A percentile compares a stretch with the other conserved stretches of the same genome.
These are phyloP conservation scores for Hydrochoerus hydrochaeris DNA, from an alignment of 2,113 vertebrate species.

Conservation along the genomic window DNA sequence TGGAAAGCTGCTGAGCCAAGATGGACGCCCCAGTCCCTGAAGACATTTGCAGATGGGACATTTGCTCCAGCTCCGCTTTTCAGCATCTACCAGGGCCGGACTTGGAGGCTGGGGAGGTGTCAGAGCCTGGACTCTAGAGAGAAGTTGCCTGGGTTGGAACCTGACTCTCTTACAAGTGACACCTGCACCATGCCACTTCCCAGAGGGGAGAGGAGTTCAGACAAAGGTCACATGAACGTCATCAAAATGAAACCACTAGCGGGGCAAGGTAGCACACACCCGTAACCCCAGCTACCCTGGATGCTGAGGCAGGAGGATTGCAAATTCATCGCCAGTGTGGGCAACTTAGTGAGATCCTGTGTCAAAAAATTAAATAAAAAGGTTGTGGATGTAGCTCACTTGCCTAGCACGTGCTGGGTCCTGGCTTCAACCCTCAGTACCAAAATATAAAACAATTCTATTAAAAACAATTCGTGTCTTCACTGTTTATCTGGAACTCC, in stretches of 20 bases:
- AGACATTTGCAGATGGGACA: not conserved
- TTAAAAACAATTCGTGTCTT: not conserved
- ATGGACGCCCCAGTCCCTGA: not conserved
- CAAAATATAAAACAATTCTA: not conserved
- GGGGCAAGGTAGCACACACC: too few relatives aligned
- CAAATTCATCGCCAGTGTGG: not conserved
- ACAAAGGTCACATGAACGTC: not conserved
- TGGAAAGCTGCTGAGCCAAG: not conserved
- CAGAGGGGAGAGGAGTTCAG: not conserved
- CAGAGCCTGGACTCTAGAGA: not conserved
- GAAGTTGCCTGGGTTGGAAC: not conserved
- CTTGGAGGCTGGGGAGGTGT: not conserved
- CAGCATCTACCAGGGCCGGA: not conserved
- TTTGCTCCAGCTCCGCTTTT: not conserved
- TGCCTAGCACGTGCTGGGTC: not conserved
- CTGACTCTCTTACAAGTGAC: not conserved
- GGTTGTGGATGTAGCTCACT: not conserved
- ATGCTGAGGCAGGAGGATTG: not conserved
- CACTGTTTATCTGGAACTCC: not conserved
- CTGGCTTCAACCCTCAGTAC: not conserved
- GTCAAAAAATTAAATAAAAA: not conserved
- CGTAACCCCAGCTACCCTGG: not conserved
- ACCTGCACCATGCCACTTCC: not conserved
- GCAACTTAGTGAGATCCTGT: not conserved
- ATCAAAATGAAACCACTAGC: not conserved